phyloP scores from a whole-genome alignment of 2,797 vertebrate genomes.

The Bradypus variegatus region DNA sequence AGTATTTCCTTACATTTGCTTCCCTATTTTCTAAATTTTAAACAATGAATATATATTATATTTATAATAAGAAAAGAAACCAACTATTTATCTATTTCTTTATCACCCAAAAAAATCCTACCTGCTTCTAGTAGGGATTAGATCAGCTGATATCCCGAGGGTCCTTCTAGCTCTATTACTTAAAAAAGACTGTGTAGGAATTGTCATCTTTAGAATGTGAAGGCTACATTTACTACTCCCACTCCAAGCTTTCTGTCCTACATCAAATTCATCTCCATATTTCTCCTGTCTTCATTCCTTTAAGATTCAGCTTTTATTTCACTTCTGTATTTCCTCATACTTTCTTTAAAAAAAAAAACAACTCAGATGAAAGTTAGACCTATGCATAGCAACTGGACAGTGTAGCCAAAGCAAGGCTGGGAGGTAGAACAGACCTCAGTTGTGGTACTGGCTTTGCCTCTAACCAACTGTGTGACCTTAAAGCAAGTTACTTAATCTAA shows the following conservation, averaged over 20 bases:
- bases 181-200: not conserved
- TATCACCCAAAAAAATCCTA: conserved; percentile 20
- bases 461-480: not conserved
- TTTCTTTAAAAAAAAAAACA: not conserved
- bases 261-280: not conserved
- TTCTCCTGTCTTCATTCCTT: conserved; percentile 14
- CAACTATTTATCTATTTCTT: not conserved
- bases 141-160: not conserved
- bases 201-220: conserved; percentile 19
- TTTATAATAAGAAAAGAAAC: not conserved
- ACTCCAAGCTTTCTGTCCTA: not conserved
- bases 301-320: conserved; percentile 13
- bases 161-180: not conserved
- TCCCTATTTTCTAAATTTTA: conserved; percentile 35
- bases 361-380: not conserved
- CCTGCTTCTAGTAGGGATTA: not conserved
- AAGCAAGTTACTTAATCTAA: not conserved
- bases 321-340: not conserved
- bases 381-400: not conserved
- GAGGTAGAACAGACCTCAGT: not conserved
- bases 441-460: not conserved
- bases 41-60: not conserved
- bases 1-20: conserved; percentile 34
- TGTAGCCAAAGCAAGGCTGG: not conserved
- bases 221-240: not conserved